Evolutionary conservation across 1,140 invertebrate species (phyloP), one percentile per base, ranked within the genome.

Genomic region (Drosophila insularis): DNA sequence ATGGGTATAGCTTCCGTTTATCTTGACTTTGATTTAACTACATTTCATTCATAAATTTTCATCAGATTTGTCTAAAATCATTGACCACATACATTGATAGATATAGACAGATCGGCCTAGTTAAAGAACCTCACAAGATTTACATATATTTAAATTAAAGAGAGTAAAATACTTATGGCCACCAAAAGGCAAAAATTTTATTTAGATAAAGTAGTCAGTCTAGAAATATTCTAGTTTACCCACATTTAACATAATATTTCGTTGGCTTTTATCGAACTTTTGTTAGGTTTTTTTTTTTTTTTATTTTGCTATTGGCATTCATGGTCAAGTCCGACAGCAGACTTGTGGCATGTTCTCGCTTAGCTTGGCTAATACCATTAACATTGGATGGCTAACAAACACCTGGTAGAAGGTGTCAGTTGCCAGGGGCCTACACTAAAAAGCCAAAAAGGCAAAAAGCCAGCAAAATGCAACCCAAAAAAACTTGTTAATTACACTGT

Each of bases 281-380:
- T 37, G 35, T 37, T 37, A 10, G 27, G 27, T 2, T 8, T 21
- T 50, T 50, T 27, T 32, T 59, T 7, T 35, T 19, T 43, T 11
- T 53, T 63, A 11, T 46, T 53, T 63, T 63, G 35, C 35, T 71
- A 39, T 59, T 53, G 50, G 58, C 35, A 68, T 27, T 62, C 59
- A 61, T 32, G 59, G 59, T n/a, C 64, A 68, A 56, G n/a, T 50
- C 46, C 50, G 37, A 27, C 17, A 31, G 17, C 39, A 63, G 68
- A 75, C 71, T 53, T 75, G 72, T 75, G 58, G 72, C 69, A 7
- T 58, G 50, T 67, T 71, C 46, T 35, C 55, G 55, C 17, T 58
- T 58, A 77, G 63, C 67, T 78, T 76, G 73, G 68, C 63, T 78
- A 78, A 78, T 75, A 69, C 76, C 68, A 78, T 78, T 78, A 78